Conservation (phyloP, 2,888 invertebrate genomes). For the Oscheius sp. region DNA sequence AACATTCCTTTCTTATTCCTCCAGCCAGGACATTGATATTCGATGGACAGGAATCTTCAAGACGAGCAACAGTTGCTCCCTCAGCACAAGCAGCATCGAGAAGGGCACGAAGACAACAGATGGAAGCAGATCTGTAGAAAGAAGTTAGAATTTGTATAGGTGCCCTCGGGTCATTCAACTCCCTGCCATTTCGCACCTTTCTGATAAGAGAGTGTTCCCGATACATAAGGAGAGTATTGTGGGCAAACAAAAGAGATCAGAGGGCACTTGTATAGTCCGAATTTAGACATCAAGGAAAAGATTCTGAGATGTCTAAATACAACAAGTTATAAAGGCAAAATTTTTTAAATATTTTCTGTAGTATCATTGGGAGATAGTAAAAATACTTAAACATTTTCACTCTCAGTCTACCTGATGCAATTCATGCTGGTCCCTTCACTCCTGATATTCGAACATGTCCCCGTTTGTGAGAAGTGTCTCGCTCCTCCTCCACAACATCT, state of each 20-base stretch:
- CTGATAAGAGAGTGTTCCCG: not conserved
- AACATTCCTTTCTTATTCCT: conserved; percentile 59
- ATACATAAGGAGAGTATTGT: too few relatives aligned
- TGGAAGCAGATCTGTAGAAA: conserved; percentile 66
- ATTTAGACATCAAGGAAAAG: too few relatives aligned
- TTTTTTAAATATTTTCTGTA: too few relatives aligned
- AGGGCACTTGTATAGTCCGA: too few relatives aligned
- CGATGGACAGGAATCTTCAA: conserved; percentile 50
- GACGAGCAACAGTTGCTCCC: conserved; percentile 46
- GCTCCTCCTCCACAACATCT: conserved; percentile 68
- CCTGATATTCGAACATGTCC: conserved; percentile 56
- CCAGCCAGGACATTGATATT: conserved; percentile 64
- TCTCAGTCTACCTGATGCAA: conserved; percentile 46
- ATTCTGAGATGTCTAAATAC: too few relatives aligned
- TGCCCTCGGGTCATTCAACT: not conserved
- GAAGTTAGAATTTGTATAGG: too few relatives aligned
- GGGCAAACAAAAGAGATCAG: too few relatives aligned
- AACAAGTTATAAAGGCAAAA: too few relatives aligned
- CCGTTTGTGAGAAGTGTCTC: conserved; percentile 62
- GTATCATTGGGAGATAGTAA: too few relatives aligned
- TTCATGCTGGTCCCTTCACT: conserved; percentile 62
- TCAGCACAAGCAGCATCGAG: conserved; percentile 65
- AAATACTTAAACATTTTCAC: too few relatives aligned
- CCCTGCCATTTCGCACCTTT: not conserved
- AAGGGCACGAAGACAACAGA: conserved; percentile 67